Base-by-base conservation (phyloP, 2,888 invertebrate species). In the Agriopis marginaria region DNA sequence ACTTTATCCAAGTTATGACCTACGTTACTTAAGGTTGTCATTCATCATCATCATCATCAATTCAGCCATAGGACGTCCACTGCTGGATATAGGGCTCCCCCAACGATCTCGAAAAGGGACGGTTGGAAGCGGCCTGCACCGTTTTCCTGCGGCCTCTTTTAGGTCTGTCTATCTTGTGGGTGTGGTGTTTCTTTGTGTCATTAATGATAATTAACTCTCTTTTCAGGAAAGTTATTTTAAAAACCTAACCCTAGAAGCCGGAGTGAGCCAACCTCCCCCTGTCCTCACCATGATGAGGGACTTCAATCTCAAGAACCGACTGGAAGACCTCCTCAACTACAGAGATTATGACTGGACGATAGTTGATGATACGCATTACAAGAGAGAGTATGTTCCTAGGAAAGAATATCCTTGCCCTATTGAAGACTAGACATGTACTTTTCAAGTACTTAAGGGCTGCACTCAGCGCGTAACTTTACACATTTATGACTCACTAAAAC, bases 321-420 rank as follows among this genome's bases (percentile, higher is more conserved):
- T 93, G 2, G 91, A 93, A 42, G 92, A 94, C 68, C 75, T 92
- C 5, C 76, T 91, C 0, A 89, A 92, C 77, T 94, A 93, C 70
- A 83, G 94, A 14, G 91, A 93, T 55, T 93, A 88, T 50, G 91
- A 93, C 51, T 93, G 86, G 68, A 82, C 86, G 23, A 73, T 93
- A 1, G 71, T 88, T 9, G 89, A 92, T 42, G 81, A 85, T 4
- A 60, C 78, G 4, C 84, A 86, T 55, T 94, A 87, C 66, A 86
- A 87, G 42, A 84, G 90, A 44, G 82, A 77, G 68, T 89, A 92
- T 66, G 85, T 82, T 56, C 86, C 86, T 3, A 87, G 86, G n/a
- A 77, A 82, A 56, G 86, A 81, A 54, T 69, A 74, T 5, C 80
- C 84, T n/a, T 91, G 91, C 70, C 87, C 88, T 10, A 75, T 90